Base-by-base conservation (phyloP, 1,140 invertebrate species). In the Galleria mellonella region DNA sequence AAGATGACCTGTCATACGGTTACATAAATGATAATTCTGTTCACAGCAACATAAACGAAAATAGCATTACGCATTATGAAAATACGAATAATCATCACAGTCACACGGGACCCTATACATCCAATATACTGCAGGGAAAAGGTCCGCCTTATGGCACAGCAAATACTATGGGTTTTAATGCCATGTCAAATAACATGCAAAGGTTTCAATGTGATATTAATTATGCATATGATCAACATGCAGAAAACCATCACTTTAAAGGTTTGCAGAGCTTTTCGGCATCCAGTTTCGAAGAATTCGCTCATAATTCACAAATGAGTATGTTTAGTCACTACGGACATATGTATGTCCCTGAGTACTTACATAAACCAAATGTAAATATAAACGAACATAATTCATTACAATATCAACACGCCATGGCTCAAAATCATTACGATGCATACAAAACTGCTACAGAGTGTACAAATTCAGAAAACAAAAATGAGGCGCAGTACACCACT, bases 241-340 rank as follows among this genome's bases (percentile, higher is more conserved):
- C 59, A 15, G 73, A 84, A 2, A 62, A 50, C 17, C 56, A 72
- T 49, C 68, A 83, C 36, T 83, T 75, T 35, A 78, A 83, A 58
- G 64, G 67, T 7, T 50, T 76, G 30, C 83, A 85, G 52, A 87
- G 87, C 64, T 87, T 74, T 75, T 78, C 88, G 31, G 77, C 86
- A 5, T 72, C 86, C 32, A 86, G 74, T 54, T 90, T 89, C 59
- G 83, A 88, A 68, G 88, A 90, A 49, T 89, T 90, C 61, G 74
- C 87, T 29, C 87, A 87, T 48, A 81, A 67, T 49, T 78, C 83
- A n/a, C 83, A 87, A 44, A 74, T 85, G 62, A 69, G 82, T 23
- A 87, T 89, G 64, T 89, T 89, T 56, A 89, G 83, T 66, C 87
- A 88, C 44, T 90, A 89, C 54, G 83, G 83, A 11, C 77, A 84